These are phyloP conservation scores for Drosophila busckii DNA, from an alignment of 1,140 invertebrate genomes.

Conservation along the genomic window DNA sequence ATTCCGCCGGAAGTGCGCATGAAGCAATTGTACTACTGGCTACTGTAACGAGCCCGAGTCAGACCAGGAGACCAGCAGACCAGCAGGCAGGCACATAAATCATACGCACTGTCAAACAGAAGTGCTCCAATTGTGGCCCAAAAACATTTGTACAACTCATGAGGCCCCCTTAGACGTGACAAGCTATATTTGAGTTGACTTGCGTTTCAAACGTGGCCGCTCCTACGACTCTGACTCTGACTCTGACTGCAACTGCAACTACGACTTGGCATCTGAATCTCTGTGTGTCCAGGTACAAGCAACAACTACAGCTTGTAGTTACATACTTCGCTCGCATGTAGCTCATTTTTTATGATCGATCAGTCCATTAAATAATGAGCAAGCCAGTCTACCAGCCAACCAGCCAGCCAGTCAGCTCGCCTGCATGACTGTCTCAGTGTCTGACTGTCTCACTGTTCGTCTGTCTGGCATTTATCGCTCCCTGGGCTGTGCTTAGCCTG, in stretches of 20 bases:
- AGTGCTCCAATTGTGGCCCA: conserved; percentile 76
- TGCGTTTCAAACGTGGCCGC: conserved; percentile 57
- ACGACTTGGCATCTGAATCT: not conserved
- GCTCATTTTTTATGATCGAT: conserved; percentile 77
- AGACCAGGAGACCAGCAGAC: not conserved
- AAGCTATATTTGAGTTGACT: conserved; percentile 63
- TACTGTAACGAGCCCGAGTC: not conserved
- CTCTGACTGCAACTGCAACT: not conserved
- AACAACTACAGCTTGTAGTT: conserved; percentile 55
- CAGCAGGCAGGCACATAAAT: conserved; percentile 49
- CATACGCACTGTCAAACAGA: conserved; percentile 75
- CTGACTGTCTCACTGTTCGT: too few species aligned
- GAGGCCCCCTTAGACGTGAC: conserved; percentile 48
- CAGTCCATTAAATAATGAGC: conserved; percentile 76
- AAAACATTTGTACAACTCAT: conserved; percentile 73
- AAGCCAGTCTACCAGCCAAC: conserved; percentile 27
- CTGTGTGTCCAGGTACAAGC: conserved; percentile 23
- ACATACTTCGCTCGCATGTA: conserved; percentile 63
- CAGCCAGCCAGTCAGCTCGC: not conserved
- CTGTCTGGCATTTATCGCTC: conserved; percentile 69
- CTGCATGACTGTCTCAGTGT: conserved; percentile 15
- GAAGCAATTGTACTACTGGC: conserved; percentile 23
- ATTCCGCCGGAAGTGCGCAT: conserved; percentile 69
- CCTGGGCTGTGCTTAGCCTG: conserved; percentile 58
- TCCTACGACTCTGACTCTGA: conserved; percentile 34